phyloP scores from a whole-genome alignment of 92 coral and sea anemone genomes.

The Heteractis magnifica region DNA sequence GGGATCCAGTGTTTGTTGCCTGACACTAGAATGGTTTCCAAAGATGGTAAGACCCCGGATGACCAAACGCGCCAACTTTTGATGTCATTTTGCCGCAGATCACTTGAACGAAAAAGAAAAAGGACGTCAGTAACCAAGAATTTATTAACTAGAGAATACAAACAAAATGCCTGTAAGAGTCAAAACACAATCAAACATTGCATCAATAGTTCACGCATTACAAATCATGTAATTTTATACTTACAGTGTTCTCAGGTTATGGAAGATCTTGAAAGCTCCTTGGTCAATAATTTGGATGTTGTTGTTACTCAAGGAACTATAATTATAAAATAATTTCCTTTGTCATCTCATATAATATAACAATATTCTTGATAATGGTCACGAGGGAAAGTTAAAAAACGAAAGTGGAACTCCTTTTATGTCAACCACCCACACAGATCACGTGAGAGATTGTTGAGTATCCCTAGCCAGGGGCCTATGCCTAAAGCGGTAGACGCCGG shows the following conservation, averaged over 20 bases:
- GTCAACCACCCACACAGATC: no score
- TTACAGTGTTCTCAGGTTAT: conserved; percentile 21
- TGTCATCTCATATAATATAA: no score
- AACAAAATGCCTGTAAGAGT: no score
- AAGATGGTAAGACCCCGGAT: conserved; percentile 38
- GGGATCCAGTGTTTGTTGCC: conserved; percentile 55
- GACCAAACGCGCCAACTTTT: conserved; percentile 42
- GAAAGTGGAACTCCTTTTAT: no score
- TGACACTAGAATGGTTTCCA: conserved; percentile 43
- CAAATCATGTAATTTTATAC: neutral
- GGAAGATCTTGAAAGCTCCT: conserved; percentile 23
- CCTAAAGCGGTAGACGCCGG: no score
- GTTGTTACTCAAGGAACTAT: conserved; percentile 10
- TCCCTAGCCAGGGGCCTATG: no score
- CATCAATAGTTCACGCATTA: neutral
- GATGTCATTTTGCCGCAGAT: conserved; percentile 40
- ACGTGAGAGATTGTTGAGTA: no score
- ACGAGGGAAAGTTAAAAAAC: no score
- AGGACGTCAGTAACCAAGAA: no score
- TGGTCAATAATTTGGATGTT: conserved; percentile 20
- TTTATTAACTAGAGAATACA: no score
- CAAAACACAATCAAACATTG: no score
- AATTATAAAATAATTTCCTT: neutral
- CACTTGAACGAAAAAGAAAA: conserved; percentile 31
- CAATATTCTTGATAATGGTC: no score